Percentiles rank a stretch among this genome's conserved stretches.
These are phyloP conservation scores for Drosophila chauvacae DNA, from an alignment of 1,140 invertebrate species.

Conservation along the genomic window DNA sequence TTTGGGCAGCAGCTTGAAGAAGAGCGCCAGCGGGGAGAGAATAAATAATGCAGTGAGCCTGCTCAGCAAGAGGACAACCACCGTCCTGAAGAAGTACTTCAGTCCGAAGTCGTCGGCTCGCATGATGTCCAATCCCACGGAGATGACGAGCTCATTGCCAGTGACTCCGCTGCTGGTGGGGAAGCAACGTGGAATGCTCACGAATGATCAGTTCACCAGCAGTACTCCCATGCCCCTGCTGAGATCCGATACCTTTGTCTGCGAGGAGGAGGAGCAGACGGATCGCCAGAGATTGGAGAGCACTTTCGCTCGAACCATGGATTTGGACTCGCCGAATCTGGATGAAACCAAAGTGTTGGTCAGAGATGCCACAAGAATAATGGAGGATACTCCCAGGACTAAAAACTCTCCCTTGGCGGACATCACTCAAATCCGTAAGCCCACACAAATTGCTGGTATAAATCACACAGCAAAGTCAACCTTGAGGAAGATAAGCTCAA, in stretches of 20 bases:
- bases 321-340: conserved; percentile 15
- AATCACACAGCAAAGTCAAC: conserved; percentile 1
- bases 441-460: conserved; percentile 13
- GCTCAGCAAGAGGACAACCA: conserved; percentile 64
- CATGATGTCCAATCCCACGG: conserved; percentile 12
- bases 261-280: conserved; percentile 53
- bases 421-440: conserved; percentile 27
- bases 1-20: conserved; percentile 60
- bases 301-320: conserved; percentile 46
- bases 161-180: conserved; percentile 55
- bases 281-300: conserved; percentile 28
- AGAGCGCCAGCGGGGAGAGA: conserved; percentile 71
- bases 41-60: conserved; percentile 68
- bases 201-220: conserved; percentile 37
- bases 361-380: conserved; percentile 8
- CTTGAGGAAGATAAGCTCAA: conserved; percentile 9
- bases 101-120: conserved; percentile 30
- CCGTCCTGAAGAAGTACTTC: conserved; percentile 64
- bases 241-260: conserved; percentile 80
- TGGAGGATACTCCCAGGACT: not conserved
- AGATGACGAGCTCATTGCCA: conserved; percentile 62
- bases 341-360: conserved; percentile 19
- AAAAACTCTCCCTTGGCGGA: conserved; percentile 12
- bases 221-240: conserved; percentile 66
- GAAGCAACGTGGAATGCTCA: conserved; percentile 27